Evolutionary conservation across 2,113 vertebrate genomes (phyloP).

Genomic region (Prietella phreatophila): DNA sequence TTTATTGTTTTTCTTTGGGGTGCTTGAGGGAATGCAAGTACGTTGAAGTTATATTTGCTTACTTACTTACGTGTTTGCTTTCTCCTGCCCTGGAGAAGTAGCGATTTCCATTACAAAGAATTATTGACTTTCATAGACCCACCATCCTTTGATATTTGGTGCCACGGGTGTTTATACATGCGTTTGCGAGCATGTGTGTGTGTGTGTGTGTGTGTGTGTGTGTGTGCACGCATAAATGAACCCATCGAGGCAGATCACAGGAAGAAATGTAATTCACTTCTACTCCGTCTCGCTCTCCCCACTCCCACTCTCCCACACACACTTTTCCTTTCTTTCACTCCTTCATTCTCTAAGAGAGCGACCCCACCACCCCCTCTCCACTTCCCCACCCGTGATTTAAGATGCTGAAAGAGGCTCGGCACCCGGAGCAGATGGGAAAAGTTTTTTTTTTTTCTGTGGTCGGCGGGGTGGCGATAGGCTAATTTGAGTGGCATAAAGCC

Average conservation of each 20-base stretch:
- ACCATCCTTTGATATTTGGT: conserved; percentile 77
- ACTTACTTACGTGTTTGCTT: neutral
- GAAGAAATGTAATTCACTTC: conserved; percentile 63
- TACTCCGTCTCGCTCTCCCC: neutral
- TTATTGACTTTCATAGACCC: conserved; percentile 80
- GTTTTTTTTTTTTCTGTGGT: conserved; percentile 70
- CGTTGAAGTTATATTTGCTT: neutral
- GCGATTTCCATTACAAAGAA: conserved; percentile 76
- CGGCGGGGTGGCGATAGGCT: conserved; percentile 69
- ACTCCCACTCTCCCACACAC: conserved; percentile 29
- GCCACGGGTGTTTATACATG: conserved; percentile 59
- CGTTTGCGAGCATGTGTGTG: neutral
- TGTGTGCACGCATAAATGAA: conserved; percentile 62
- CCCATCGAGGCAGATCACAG: conserved; percentile 63
- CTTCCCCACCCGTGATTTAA: conserved; percentile 74
- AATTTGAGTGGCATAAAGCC: conserved; percentile 71
- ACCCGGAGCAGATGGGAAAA: conserved; percentile 72
- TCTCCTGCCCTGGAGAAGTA: conserved; percentile 38
- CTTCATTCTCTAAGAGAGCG: conserved; percentile 45
- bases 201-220: neutral
- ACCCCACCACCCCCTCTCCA: conserved; percentile 47
- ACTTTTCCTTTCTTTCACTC: conserved; percentile 35
- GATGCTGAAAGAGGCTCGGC: conserved; percentile 70
- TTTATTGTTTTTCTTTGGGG: neutral
- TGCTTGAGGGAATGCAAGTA: neutral